Evolutionary conservation across 2,888 invertebrate genomes (phyloP).

Genomic region (Caprella mutica): DNA sequence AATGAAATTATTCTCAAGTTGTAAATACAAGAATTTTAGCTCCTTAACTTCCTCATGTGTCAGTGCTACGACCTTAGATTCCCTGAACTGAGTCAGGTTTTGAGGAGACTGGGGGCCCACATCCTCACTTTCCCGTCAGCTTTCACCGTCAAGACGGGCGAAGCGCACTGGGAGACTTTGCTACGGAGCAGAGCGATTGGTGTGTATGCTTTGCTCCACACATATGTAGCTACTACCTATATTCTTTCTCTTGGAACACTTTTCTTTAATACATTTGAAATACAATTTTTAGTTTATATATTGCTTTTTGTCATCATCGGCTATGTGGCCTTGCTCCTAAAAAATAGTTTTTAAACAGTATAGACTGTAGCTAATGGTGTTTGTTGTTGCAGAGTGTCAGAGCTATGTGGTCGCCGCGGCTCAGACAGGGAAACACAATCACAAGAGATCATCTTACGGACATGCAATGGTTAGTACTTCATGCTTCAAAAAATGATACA

Average conservation of each 20-base stretch:
- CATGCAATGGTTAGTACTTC: slow-evolving; percentile 58
- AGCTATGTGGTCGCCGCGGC: slow-evolving; percentile 93
- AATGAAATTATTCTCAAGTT: too few relatives aligned
- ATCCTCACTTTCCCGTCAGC: slow-evolving; percentile 88
- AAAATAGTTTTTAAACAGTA: too few relatives aligned
- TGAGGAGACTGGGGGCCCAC: slow-evolving; percentile 66
- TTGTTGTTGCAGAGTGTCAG: slow-evolving; percentile 58
- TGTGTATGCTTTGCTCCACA: slow-evolving; percentile 39
- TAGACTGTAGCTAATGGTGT: too few relatives aligned
- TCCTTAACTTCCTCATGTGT: slow-evolving; percentile 37
- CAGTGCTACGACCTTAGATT: slow-evolving; percentile 65
- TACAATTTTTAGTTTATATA: too few relatives aligned
- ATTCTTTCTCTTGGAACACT: not conserved
- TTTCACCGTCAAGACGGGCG: slow-evolving; percentile 81
- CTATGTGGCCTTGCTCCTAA: too few relatives aligned
- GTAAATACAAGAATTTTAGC: slow-evolving; percentile 17
- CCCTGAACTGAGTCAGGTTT: slow-evolving; percentile 65
- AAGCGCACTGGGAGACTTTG: slow-evolving; percentile 84
- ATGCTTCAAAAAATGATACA: too few relatives aligned
- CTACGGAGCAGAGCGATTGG: slow-evolving; percentile 73
- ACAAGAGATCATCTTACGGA: slow-evolving; percentile 76
- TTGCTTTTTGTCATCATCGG: too few relatives aligned
- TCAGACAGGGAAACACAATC: slow-evolving; percentile 76
- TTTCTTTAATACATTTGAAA: too few relatives aligned
- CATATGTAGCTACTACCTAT: not conserved